These are phyloP conservation scores for Drosophila bunnanda DNA, from an alignment of 2,888 invertebrate genomes.

Conservation along the genomic window DNA sequence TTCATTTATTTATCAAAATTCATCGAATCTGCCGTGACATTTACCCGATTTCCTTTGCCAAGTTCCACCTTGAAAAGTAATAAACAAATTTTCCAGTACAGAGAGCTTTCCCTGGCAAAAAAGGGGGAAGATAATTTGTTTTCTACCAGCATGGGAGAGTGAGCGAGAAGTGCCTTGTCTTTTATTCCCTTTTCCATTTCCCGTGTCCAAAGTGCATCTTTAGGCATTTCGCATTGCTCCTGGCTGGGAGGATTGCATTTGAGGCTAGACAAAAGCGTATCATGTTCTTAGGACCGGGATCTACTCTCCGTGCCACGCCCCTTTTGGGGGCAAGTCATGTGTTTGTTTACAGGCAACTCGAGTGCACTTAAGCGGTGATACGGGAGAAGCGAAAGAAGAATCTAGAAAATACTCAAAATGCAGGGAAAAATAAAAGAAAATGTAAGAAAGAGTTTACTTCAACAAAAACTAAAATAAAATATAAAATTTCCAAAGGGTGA, in stretches of 20 bases:
- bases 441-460: neutral
- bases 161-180: conserved; percentile 5
- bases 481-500: neutral
- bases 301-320: neutral
- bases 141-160: neutral
- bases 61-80: conserved; percentile 14
- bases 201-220: conserved; percentile 34
- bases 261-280: conserved; percentile 67
- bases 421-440: conserved; percentile 2
- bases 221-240: conserved; percentile 27
- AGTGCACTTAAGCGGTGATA: conserved; percentile 71
- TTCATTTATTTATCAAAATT: conserved; percentile 7
- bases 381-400: conserved; percentile 16
- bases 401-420: neutral
- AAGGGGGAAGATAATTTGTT: conserved; percentile 31
- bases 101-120: conserved; percentile 3
- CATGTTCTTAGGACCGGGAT: conserved; percentile 58
- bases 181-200: conserved; percentile 2
- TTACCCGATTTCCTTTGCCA: neutral
- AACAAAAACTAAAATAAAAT: no score
- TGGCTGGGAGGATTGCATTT: conserved; percentile 49
- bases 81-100: conserved; percentile 21
- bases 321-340: conserved; percentile 47
- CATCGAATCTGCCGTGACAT: neutral
- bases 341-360: conserved; percentile 76